Conservation (phyloP, 2,113 vertebrate genomes). For the Benitochromis conjunctus region DNA sequence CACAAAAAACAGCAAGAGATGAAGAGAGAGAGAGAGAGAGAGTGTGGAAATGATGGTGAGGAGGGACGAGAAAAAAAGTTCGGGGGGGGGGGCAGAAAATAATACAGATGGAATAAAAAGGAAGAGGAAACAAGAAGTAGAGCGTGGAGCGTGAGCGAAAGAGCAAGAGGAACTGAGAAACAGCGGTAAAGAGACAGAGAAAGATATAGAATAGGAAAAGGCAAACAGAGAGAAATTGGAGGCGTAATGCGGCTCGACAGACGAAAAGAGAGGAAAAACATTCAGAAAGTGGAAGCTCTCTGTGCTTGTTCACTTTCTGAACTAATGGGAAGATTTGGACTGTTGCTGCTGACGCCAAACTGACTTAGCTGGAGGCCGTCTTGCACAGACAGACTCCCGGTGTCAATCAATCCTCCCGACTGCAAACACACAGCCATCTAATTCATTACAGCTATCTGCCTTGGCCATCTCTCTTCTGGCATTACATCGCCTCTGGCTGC, state of each 20-base stretch:
- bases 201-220: constrained; percentile 9
- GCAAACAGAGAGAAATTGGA: constrained; percentile 26
- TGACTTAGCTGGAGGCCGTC: constrained; percentile 51
- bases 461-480: constrained; percentile 45
- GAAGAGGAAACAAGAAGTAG: neutral
- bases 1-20: neutral
- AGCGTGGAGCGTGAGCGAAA: neutral
- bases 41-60: neutral
- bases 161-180: neutral
- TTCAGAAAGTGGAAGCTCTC: constrained; percentile 33
- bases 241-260: constrained; percentile 20
- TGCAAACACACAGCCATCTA: constrained; percentile 57
- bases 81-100: neutral
- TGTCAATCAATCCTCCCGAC: constrained; percentile 60
- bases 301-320: constrained; percentile 15
- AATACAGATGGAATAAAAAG: neutral
- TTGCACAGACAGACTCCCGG: constrained; percentile 32
- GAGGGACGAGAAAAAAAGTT: neutral
- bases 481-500: constrained; percentile 39
- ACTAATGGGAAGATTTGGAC: constrained; percentile 46
- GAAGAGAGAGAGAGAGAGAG: neutral
- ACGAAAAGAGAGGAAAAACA: constrained; percentile 21
- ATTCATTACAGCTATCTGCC: constrained; percentile 60
- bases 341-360: constrained; percentile 49
- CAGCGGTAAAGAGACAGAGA: neutral